A percentile compares a stretch with the other conserved stretches of the same genome.
Evolutionary conservation across 2,113 vertebrate genomes (phyloP).

Genomic region (Paraplagusia blochii): DNA sequence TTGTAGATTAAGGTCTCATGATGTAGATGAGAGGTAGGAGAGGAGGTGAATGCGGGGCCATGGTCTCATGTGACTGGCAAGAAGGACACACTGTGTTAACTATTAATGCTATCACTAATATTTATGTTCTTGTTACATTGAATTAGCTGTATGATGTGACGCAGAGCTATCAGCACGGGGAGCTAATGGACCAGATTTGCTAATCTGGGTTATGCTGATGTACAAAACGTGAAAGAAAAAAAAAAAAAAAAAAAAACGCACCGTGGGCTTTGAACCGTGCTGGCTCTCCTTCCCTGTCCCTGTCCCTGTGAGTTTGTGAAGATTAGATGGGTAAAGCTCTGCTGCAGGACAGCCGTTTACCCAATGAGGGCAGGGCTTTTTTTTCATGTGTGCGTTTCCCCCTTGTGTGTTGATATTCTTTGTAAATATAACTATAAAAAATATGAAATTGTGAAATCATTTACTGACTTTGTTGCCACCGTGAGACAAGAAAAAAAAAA

Average conservation of each 20-base stretch:
- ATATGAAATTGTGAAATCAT: slow-evolving; percentile 54
- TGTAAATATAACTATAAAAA: too few species aligned
- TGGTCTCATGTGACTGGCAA: slow-evolving; percentile 38
- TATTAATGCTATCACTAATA: slow-evolving; percentile 42
- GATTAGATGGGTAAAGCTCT: slow-evolving; percentile 67
- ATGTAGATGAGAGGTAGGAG: slow-evolving; percentile 8
- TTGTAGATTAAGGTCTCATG: slow-evolving; percentile 40
- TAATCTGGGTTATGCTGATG: slow-evolving; percentile 39
- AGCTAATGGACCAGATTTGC: slow-evolving; percentile 58
- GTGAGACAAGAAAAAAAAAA: slow-evolving; percentile 22
- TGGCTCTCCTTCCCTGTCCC: slow-evolving; percentile 41
- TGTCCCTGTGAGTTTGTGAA: slow-evolving; percentile 22
- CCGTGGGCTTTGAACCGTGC: slow-evolving; percentile 66
- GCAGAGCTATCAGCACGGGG: slow-evolving; percentile 57
- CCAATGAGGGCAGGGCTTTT: slow-evolving; percentile 64
- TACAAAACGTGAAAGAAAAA: slow-evolving; percentile 18
- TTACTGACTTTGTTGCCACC: slow-evolving; percentile 59
- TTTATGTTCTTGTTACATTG: background rate
- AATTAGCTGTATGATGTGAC: slow-evolving; percentile 46
- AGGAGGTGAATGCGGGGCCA: background rate
- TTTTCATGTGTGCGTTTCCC: too few species aligned
- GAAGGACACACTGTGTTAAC: slow-evolving; percentile 22
- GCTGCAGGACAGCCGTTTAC: slow-evolving; percentile 80
- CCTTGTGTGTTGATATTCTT: too few species aligned
- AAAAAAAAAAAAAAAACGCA: slow-evolving; percentile 40